Evolutionary conservation across 2,113 vertebrate genomes (phyloP).

Genomic region (Scomber colias): DNA sequence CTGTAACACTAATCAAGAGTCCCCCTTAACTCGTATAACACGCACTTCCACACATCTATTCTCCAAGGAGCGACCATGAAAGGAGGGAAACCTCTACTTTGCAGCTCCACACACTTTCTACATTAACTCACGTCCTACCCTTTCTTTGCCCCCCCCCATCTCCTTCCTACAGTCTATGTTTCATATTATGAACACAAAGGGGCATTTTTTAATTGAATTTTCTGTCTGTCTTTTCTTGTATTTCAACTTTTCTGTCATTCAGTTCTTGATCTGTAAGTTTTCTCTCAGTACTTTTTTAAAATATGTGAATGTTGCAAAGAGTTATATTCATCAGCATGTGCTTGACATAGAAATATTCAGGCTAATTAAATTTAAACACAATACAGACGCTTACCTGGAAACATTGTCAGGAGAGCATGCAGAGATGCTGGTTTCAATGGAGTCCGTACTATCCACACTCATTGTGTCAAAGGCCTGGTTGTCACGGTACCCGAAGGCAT

Average conservation of each 20-base stretch:
- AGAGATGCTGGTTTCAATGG: constrained; percentile 97
- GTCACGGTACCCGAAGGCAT: constrained; percentile 91
- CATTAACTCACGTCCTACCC: constrained; percentile 47
- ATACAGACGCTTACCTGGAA: constrained; percentile 87
- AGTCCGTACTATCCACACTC: constrained; percentile 95
- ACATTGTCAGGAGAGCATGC: constrained; percentile 97
- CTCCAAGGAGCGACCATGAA: constrained; percentile 42
- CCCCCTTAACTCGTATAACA: constrained; percentile 35
- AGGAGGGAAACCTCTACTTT: constrained; percentile 57
- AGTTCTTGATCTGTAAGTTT: not conserved
- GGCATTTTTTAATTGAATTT: not conserved
- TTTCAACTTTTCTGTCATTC: not conserved
- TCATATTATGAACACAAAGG: constrained; percentile 32
- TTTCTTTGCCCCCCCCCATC: not conserved
- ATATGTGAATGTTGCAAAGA: not conserved
- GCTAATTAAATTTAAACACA: not conserved
- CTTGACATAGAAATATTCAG: not conserved
- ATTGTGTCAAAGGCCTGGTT: constrained; percentile 91
- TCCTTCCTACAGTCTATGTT: constrained; percentile 16
- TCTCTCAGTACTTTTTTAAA: not conserved
- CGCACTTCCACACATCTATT: constrained; percentile 41
- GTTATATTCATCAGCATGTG: not conserved
- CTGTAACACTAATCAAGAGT: constrained; percentile 68
- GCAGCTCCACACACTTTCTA: constrained; percentile 61
- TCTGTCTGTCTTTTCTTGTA: not conserved